phyloP scores from a whole-genome alignment of 2,113 vertebrate species.

The Nyctibius bracteatus region DNA sequence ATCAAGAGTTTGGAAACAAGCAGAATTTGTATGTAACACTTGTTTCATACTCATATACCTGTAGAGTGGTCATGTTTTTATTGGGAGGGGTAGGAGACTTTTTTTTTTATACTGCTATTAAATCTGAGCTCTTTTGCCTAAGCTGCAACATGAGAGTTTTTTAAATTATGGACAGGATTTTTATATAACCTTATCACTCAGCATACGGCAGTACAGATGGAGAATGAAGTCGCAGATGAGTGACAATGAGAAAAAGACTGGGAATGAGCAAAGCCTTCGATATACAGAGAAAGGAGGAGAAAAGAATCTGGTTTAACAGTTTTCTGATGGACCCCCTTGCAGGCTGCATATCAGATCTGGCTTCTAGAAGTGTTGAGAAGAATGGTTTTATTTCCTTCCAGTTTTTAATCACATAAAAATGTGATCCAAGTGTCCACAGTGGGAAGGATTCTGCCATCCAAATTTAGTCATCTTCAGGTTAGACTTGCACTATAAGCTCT shows the following conservation, averaged over 20 bases:
- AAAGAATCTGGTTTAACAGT: constrained; percentile 2
- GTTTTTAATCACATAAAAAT: neutral
- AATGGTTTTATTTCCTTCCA: neutral
- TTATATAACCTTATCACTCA: neutral
- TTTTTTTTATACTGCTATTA: neutral
- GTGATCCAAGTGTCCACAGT: neutral
- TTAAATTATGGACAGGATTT: neutral
- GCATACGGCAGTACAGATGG: constrained; percentile 36
- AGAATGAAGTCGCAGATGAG: constrained; percentile 8
- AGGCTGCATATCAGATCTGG: neutral
- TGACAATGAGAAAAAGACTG: neutral
- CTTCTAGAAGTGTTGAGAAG: neutral
- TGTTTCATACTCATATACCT: neutral
- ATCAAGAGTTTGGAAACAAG: neutral
- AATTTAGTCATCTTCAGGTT: neutral
- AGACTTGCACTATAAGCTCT: neutral
- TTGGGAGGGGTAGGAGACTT: neutral
- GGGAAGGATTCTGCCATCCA: neutral
- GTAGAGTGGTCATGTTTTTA: neutral
- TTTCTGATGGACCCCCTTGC: neutral
- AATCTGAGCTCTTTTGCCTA: neutral
- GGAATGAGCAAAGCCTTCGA: neutral
- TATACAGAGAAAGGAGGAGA: neutral
- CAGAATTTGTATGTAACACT: neutral
- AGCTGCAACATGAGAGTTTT: neutral